phyloP scores from a whole-genome alignment of 2,113 vertebrate species.

The Onychostoma macrolepis region DNA sequence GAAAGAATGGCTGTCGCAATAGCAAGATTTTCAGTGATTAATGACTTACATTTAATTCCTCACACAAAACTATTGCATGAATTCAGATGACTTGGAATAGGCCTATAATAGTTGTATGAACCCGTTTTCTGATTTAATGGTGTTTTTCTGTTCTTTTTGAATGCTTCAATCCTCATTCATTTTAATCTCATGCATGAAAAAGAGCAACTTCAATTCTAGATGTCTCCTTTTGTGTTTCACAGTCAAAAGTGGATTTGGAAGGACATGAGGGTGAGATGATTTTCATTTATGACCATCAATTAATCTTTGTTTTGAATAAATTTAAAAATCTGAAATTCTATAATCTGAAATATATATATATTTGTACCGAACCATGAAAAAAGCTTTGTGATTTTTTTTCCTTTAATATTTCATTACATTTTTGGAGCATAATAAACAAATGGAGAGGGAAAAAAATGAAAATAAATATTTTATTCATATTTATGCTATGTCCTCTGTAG shows the following conservation, averaged over 20 bases:
- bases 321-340: not conserved
- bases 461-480: no score
- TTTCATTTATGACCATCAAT: not conserved
- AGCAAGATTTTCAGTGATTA: not conserved
- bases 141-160: not conserved
- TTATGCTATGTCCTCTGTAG: no score
- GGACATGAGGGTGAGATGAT: not conserved
- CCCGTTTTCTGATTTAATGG: no score
- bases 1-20: not conserved
- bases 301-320: not conserved
- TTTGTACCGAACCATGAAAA: no score
- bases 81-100: no score
- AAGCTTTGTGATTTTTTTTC: no score
- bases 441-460: no score
- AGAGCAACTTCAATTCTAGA: not conserved
- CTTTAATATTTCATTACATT: no score
- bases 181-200: not conserved
- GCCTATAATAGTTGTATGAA: no score
- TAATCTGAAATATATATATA: not conserved
- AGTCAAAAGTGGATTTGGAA: not conserved
- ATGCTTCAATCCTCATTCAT: not conserved
- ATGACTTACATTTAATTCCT: no score
- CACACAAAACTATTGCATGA: no score
- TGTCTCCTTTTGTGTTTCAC: not conserved
- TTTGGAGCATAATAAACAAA: no score